Base-by-base conservation (phyloP, 2,797 vertebrate species). In the Thripadectes ignobilis region DNA sequence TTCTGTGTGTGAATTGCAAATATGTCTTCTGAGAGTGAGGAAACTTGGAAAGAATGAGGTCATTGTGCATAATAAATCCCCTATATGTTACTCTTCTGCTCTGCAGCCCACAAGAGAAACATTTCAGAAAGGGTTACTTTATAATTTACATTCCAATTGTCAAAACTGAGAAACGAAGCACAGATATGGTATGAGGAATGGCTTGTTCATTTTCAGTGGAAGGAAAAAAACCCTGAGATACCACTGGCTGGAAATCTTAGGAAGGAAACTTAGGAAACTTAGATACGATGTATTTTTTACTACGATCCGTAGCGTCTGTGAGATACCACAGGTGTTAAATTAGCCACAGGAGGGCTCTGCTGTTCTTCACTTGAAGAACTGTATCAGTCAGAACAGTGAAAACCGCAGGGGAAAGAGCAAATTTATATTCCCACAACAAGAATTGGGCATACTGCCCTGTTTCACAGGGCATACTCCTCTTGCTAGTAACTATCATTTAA, bases 261-360 rank as follows among this genome's bases (percentile, higher is more conserved):
- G 36, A 38, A 38, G 36, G 36, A 38, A 38, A 38, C 36, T 38
- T 38, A 38, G 36, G 85, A 85, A 90, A 61, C 12, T 73, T 84
- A 9, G 1, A 8, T 21, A 5, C 0, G 0, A 10, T 29, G 1
- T 21, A 5, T 29, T 81, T 88, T 95, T 73, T 78, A 32, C 51
- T 52, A 55, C 34, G 2, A 3, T 73, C 36, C 10, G 2, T 26
- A 69, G 22, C 39, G 82, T 84, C 39, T 76, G 29, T 66, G 51
- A 0, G 1, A 9, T 48, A 76, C 27, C 52, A 76, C 32, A 79
- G 89, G 73, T 41, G 57, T 82, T 88, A 88, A 86, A 94, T 82
- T 94, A 95, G 71, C 96, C 94, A 97, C 89, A 95, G 24, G 95
- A 93, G 95, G 96, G 95, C 95, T 94, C 95, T 90, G 92, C 94